Percentiles rank a stretch among this genome's conserved stretches.
These are phyloP conservation scores for Belgica antarctica DNA, from an alignment of 2,888 invertebrate species.

Conservation along the genomic window DNA sequence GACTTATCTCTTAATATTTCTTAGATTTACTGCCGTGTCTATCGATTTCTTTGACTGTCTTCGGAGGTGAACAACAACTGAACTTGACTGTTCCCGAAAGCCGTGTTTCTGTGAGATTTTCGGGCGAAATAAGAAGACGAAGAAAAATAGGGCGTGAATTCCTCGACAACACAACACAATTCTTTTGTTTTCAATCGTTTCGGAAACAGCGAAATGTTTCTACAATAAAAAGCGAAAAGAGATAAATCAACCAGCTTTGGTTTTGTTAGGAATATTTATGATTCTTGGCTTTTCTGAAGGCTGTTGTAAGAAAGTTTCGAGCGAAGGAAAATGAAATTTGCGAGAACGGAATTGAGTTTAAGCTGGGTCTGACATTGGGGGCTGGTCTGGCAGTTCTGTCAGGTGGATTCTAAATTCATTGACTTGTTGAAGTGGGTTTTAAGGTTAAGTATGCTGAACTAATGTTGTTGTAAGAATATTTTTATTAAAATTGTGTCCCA, in stretches of 20 bases:
- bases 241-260: neutral
- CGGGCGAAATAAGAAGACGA: neutral
- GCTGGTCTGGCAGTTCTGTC: too few species aligned
- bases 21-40: too few species aligned
- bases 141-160: conserved; percentile 39
- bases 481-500: too few species aligned
- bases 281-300: neutral
- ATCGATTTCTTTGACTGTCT: neutral
- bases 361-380: too few species aligned
- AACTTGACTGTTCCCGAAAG: neutral
- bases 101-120: too few species aligned
- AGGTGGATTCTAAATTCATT: too few species aligned
- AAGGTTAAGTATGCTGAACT: too few species aligned
- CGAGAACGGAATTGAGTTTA: too few species aligned
- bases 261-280: conserved; percentile 10
- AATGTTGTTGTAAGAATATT: too few species aligned
- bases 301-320: neutral
- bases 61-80: neutral
- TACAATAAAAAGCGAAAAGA: conserved; percentile 15
- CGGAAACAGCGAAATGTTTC: conserved; percentile 5
- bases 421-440: too few species aligned
- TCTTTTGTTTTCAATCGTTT: conserved; percentile 28
- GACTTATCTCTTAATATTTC: too few species aligned
- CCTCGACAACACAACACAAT: conserved; percentile 25
- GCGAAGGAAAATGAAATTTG: too few species aligned